These are phyloP conservation scores for Eulimnadia texana DNA, from an alignment of 1,140 invertebrate genomes.

Conservation along the genomic window DNA sequence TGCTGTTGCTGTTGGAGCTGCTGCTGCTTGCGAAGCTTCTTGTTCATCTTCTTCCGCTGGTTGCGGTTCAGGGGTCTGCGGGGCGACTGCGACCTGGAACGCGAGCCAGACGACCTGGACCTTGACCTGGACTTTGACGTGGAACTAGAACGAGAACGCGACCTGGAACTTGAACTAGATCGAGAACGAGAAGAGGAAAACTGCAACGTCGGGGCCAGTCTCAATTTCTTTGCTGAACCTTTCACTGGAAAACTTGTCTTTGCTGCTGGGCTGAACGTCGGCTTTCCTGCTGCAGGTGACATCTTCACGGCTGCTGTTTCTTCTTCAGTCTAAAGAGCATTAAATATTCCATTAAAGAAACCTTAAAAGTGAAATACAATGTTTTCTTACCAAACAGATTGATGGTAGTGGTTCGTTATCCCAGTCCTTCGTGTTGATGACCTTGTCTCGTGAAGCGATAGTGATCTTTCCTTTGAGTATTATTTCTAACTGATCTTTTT, in stretches of 20 bases:
- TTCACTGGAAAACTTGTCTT: constrained; percentile 10
- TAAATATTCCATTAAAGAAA: no score
- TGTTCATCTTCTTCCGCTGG: constrained; percentile 27
- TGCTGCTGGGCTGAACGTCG: not conserved
- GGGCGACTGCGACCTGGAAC: constrained; percentile 4
- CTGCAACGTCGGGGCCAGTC: constrained; percentile 23
- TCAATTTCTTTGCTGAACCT: constrained; percentile 20
- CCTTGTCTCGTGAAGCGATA: constrained; percentile 64
- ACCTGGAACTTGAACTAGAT: constrained; percentile 3
- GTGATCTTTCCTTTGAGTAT: constrained; percentile 86
- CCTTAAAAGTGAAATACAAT: no score
- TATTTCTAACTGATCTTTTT: constrained; percentile 86
- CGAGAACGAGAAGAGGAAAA: constrained; percentile 25
- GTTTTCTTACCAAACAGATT: constrained; percentile 1
- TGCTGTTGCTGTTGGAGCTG: constrained; percentile 35
- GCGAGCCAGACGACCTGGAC: constrained; percentile 25
- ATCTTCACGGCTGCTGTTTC: not conserved
- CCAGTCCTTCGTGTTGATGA: constrained; percentile 81
- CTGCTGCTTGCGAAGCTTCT: constrained; percentile 30
- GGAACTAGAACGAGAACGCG: constrained; percentile 17
- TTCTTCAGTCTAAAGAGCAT: no score
- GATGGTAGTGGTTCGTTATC: constrained; percentile 73
- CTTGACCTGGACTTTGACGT: constrained; percentile 35
- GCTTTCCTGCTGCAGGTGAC: not conserved
- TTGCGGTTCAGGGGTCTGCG: constrained; percentile 18